Evolutionary conservation across 2,113 vertebrate genomes (phyloP).

Genomic region (Hippocampus zosterae): DNA sequence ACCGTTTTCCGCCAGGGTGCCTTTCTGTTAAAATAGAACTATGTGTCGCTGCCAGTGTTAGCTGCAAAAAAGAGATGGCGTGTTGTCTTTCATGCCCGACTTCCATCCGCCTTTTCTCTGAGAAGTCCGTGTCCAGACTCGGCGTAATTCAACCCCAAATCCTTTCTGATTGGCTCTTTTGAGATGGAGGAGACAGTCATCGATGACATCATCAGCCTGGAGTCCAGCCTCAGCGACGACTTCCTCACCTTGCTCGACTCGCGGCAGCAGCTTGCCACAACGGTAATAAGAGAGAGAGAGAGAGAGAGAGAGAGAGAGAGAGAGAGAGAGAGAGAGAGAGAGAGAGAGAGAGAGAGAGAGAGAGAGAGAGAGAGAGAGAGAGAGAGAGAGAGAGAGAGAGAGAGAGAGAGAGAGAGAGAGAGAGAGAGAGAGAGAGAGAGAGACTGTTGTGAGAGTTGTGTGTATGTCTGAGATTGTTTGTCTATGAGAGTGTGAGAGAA

Average conservation of each 20-base stretch:
- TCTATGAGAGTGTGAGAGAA: background rate
- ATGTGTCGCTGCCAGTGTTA: too few relatives aligned
- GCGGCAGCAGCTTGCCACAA: conserved; percentile 81
- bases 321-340: background rate
- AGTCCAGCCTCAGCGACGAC: conserved; percentile 91
- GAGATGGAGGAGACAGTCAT: conserved; percentile 86
- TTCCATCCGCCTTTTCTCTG: background rate
- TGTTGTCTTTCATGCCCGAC: conserved; percentile 26
- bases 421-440: background rate
- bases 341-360: too few relatives aligned
- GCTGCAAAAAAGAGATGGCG: too few relatives aligned
- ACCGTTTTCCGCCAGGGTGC: too few relatives aligned
- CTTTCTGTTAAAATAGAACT: background rate
- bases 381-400: background rate
- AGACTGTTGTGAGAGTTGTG: background rate
- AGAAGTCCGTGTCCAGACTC: background rate
- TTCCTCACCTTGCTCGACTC: conserved; percentile 81
- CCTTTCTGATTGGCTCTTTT: conserved; percentile 26
- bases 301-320: too few relatives aligned
- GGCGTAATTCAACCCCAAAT: background rate
- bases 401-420: too few relatives aligned
- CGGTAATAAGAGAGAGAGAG: conserved; percentile 63
- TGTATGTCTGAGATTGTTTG: background rate
- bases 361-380: too few relatives aligned
- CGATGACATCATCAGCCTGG: conserved; percentile 88